Evolutionary conservation across 2,888 invertebrate species (phyloP).

Genomic region (Drosophila merina): DNA sequence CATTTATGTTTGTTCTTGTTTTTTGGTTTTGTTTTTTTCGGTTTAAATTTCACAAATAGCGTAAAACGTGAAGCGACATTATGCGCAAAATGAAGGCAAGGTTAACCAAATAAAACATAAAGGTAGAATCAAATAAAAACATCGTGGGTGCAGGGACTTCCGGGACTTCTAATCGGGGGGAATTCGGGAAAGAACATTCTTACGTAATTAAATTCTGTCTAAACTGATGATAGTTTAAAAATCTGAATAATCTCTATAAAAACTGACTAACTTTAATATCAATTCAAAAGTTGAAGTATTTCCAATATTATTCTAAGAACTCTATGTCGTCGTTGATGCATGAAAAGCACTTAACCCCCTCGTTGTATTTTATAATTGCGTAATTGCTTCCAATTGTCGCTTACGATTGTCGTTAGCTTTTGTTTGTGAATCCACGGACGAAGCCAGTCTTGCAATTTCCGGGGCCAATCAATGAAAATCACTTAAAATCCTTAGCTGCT

Average conservation of each 20-base stretch:
- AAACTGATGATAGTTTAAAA: background rate
- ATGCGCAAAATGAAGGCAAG: conserved; percentile 52
- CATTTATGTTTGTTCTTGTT: conserved; percentile 53
- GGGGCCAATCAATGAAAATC: conserved; percentile 20
- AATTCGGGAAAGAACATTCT: conserved; percentile 1
- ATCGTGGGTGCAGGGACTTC: conserved; percentile 13
- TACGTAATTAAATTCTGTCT: background rate
- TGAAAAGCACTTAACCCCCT: conserved; percentile 67
- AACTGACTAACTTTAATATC: background rate
- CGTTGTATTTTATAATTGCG: background rate
- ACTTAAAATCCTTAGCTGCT: conserved; percentile 22
- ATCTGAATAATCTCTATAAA: background rate
- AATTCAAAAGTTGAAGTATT: background rate
- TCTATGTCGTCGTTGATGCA: conserved; percentile 51
- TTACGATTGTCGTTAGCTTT: conserved; percentile 2
- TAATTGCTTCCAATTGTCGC: conserved; percentile 8
- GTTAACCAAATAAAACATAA: conserved; percentile 25
- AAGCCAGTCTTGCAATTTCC: conserved; percentile 1
- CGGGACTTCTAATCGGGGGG: conserved; percentile 5
- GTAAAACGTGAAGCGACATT: conserved; percentile 62
- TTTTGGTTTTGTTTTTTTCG: conserved; percentile 21
- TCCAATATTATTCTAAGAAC: background rate
- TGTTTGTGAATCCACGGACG: conserved; percentile 1
- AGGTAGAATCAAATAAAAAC: conserved; percentile 19
- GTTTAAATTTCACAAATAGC: conserved; percentile 48